Percentiles rank a stretch among this genome's conserved stretches.
These are phyloP conservation scores for Proisotoma minuta DNA, from an alignment of 2,888 invertebrate species.

Conservation along the genomic window DNA sequence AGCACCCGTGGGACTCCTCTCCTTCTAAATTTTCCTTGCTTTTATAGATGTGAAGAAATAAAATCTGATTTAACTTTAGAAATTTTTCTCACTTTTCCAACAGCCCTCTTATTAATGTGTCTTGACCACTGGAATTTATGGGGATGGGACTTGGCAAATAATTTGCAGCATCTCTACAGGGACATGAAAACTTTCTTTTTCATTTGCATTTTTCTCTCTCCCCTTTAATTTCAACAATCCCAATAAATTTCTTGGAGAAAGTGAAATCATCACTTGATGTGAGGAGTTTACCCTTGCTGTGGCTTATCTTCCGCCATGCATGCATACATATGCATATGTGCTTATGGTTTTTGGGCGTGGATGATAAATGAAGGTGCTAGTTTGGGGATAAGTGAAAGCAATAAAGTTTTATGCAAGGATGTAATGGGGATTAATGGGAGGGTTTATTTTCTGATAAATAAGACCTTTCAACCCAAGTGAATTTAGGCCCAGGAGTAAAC, in stretches of 20 bases:
- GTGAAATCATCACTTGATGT: no score
- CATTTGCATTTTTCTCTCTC: no score
- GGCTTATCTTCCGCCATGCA: no score
- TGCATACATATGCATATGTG: no score
- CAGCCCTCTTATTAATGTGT: slow-evolving; percentile 11
- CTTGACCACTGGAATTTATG: slow-evolving; percentile 12
- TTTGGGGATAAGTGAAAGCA: slow-evolving; percentile 15
- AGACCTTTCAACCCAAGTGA: slow-evolving; percentile 18
- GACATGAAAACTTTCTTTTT: no score
- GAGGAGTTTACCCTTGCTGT: no score
- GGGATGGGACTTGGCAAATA: not conserved
- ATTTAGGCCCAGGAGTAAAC: slow-evolving; percentile 12
- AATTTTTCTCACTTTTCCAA: not conserved
- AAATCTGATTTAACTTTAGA: slow-evolving; percentile 9
- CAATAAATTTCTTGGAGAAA: no score
- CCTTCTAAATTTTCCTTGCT: not conserved
- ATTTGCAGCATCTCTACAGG: not conserved
- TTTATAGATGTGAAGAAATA: slow-evolving; percentile 2
- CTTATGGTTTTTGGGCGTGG: not conserved
- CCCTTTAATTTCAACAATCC: no score
- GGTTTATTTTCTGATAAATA: slow-evolving; percentile 19
- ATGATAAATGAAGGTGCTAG: slow-evolving; percentile 11
- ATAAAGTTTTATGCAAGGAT: slow-evolving; percentile 17
- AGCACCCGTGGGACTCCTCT: not conserved
- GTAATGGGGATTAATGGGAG: slow-evolving; percentile 19